These are phyloP conservation scores for Eristalis intricaria DNA, from an alignment of 2,888 invertebrate genomes.

Conservation along the genomic window DNA sequence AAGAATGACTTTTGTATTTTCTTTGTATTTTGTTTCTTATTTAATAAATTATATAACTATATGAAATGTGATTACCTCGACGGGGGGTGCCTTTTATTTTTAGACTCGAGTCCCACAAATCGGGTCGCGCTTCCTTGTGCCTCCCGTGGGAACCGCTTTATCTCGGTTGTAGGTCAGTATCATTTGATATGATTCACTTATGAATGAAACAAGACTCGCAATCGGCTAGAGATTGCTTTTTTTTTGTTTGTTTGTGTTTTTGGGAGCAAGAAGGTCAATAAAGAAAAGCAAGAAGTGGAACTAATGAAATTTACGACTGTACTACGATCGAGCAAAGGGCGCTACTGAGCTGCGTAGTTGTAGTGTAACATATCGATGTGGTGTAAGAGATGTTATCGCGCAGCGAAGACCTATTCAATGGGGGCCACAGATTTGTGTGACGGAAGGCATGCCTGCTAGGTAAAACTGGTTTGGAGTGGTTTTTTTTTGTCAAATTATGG, in stretches of 20 bases:
- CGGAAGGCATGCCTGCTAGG: not conserved
- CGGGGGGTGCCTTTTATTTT: not conserved
- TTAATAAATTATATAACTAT: conserved; percentile 48
- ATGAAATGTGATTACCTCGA: conserved; percentile 15
- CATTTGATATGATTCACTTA: conserved; percentile 15
- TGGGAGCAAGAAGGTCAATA: not conserved
- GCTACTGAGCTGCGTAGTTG: not conserved
- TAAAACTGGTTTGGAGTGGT: not conserved
- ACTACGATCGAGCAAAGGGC: not conserved
- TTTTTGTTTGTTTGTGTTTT: not conserved
- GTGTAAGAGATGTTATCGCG: not conserved
- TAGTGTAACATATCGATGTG: not conserved
- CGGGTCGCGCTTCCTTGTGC: not conserved
- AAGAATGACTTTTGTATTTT: conserved; percentile 24
- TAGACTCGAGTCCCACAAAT: not conserved
- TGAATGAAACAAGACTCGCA: not conserved
- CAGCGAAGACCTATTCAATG: too few species aligned
- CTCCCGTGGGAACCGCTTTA: not conserved
- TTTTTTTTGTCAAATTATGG: too few species aligned
- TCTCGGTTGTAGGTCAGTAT: not conserved
- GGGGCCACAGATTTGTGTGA: not conserved
- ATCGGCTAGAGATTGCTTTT: not conserved
- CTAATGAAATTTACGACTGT: conserved; percentile 1
- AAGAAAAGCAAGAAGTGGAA: not conserved
- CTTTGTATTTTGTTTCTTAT: conserved; percentile 42